Evolutionary conservation across 2,797 vertebrate species (phyloP), one percentile per base, ranked within the genome.

Genomic region (Orientallactaga sibirica): DNA sequence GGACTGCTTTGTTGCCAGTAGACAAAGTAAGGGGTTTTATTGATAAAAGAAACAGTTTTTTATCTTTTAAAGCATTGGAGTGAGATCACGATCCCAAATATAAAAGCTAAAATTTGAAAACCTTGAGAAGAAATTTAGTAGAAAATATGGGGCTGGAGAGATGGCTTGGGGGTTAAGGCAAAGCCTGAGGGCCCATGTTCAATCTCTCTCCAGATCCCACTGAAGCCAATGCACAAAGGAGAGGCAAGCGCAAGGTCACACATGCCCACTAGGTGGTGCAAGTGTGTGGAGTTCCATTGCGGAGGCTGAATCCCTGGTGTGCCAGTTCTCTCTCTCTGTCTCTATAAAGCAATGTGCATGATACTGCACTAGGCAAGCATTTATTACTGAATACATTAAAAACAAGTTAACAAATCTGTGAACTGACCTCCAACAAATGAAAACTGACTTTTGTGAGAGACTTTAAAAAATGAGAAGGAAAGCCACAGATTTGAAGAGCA

Each of bases 51-150:
- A 92, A 48, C 0, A 43, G 71, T 86, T 91, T 80, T 15, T 70
- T 22, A 37, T 66, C 3, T 15, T 89, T 92, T 27, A 29, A 37
- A 74, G 3, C 3, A 88, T 88, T 90, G 7, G 19, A 58, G 24
- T 81, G 29, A 19, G 10, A 79, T 81, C 52, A 78, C 25, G 70
- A 52, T 58, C 24, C 25, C 41, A 82, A 88, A 70, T 41, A 10
- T 43, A 77, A 92, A 91, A 79, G 25, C 14, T 83, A 67, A 89
- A 87, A 48, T 48, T 80, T 3, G 41, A 83, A 92, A 94, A 48
- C 5, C n/a, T 37, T 22, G 12, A 71, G 7, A 79, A 79, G 43
- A 85, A 94, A 86, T 83, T 10, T 16, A 58, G 55, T 58, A 58
- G 55, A 58, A 58, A 58, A 48, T 48, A 10, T 48, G 48, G 48